Percentiles rank a stretch among this genome's conserved stretches.
These are phyloP conservation scores for Chaenogobius annularis DNA, from an alignment of 2,113 vertebrate species.

Conservation along the genomic window DNA sequence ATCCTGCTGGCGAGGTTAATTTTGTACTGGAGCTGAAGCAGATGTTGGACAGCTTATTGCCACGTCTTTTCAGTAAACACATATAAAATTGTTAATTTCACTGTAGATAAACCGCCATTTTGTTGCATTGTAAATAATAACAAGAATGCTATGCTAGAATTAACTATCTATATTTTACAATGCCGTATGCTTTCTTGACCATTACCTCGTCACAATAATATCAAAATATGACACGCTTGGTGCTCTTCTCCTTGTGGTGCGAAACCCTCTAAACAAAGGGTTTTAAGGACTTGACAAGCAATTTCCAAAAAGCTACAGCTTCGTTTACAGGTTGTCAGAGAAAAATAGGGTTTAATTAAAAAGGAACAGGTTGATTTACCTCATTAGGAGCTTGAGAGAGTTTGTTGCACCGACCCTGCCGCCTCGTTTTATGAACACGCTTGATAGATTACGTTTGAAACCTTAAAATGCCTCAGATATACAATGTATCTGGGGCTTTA, in stretches of 20 bases:
- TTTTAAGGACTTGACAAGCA: constrained; percentile 29
- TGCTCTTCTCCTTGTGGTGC: constrained; percentile 5
- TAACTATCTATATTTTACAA: neutral
- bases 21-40: too few species aligned
- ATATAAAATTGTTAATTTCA: constrained; percentile 11
- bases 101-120: neutral
- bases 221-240: constrained; percentile 21
- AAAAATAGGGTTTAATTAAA: constrained; percentile 62
- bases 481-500: too few species aligned
- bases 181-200: neutral
- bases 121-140: neutral
- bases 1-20: too few species aligned
- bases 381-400: constrained; percentile 41
- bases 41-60: too few species aligned
- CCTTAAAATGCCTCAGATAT: neutral
- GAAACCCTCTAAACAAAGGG: constrained; percentile 23
- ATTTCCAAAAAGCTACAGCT: constrained; percentile 39
- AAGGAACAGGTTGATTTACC: constrained; percentile 55
- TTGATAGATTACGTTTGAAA: constrained; percentile 44
- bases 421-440: constrained; percentile 62
- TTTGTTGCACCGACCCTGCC: constrained; percentile 48
- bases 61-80: neutral
- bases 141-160: neutral
- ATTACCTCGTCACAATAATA: constrained; percentile 16
- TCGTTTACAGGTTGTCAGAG: constrained; percentile 56